These are phyloP conservation scores for Osmoderma eremita DNA, from an alignment of 2,888 invertebrate species.

Conservation along the genomic window DNA sequence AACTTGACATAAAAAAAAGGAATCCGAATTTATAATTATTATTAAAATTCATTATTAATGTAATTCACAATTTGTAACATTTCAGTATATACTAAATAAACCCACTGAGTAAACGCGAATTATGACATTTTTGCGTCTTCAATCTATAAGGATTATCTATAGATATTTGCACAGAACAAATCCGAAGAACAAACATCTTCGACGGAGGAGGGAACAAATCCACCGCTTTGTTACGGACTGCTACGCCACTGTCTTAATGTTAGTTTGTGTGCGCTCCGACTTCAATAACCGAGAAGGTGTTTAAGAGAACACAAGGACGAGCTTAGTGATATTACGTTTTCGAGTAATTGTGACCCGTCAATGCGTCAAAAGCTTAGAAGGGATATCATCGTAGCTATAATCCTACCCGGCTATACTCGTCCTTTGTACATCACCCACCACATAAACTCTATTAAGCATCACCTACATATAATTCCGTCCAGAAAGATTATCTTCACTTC, in stretches of 20 bases:
- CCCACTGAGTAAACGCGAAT: not conserved
- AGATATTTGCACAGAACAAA: conserved; percentile 7
- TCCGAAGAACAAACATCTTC: conserved; percentile 19
- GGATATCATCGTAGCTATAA: conserved; percentile 42
- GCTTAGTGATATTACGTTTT: conserved; percentile 62
- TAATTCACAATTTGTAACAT: too few relatives aligned
- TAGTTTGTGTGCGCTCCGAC: conserved; percentile 28
- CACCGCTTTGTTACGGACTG: conserved; percentile 14
- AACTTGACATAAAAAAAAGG: too few relatives aligned
- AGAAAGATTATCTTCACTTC: conserved; percentile 28
- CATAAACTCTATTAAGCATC: conserved; percentile 40
- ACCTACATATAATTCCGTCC: conserved; percentile 36
- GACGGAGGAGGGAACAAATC: conserved; percentile 2
- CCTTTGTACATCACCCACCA: conserved; percentile 35
- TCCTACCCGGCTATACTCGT: conserved; percentile 38
- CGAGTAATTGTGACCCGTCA: conserved; percentile 61
- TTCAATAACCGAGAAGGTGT: conserved; percentile 52
- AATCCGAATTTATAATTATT: too few relatives aligned
- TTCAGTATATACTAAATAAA: too few relatives aligned
- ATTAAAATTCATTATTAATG: too few relatives aligned
- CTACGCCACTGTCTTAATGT: conserved; percentile 33
- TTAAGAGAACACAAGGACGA: conserved; percentile 54
- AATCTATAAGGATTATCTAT: conserved; percentile 17
- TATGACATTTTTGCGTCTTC: conserved; percentile 15
- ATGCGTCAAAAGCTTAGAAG: conserved; percentile 58